phyloP scores from a whole-genome alignment of 1,140 invertebrate genomes.

The Acromyrmex echinatior region DNA sequence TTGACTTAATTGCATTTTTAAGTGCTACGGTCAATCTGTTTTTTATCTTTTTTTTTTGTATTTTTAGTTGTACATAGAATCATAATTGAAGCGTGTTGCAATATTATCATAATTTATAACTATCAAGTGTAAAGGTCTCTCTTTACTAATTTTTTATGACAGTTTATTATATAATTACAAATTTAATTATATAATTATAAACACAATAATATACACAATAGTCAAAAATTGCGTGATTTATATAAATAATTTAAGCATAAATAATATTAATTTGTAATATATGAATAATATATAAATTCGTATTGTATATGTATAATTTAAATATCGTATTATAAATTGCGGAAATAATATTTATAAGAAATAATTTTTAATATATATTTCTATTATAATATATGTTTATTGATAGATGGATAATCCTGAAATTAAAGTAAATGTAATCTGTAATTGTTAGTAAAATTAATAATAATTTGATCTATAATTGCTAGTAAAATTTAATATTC shows the following conservation, averaged over 20 bases:
- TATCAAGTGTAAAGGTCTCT: neutral
- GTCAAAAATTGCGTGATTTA: conserved; percentile 3
- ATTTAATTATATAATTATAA: neutral
- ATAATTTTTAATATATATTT: neutral
- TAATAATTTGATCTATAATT: neutral
- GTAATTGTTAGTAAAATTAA: too few relatives aligned
- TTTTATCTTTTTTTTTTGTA: neutral
- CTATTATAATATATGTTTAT: neutral
- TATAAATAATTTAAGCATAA: neutral
- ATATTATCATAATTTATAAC: neutral
- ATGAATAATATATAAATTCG: too few relatives aligned
- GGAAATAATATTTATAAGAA: neutral
- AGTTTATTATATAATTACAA: neutral
- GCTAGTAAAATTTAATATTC: neutral
- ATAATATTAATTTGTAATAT: conserved; percentile 5
- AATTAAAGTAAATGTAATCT: neutral
- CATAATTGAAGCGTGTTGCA: neutral
- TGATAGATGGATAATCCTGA: neutral
- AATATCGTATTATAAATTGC: neutral
- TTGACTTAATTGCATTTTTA: neutral
- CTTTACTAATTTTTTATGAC: neutral
- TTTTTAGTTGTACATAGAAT: neutral
- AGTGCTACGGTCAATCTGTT: neutral
- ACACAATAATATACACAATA: neutral
- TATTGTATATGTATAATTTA: neutral